Evolutionary conservation across 2,113 vertebrate species (phyloP).

Genomic region (Hipposideros armiger): DNA sequence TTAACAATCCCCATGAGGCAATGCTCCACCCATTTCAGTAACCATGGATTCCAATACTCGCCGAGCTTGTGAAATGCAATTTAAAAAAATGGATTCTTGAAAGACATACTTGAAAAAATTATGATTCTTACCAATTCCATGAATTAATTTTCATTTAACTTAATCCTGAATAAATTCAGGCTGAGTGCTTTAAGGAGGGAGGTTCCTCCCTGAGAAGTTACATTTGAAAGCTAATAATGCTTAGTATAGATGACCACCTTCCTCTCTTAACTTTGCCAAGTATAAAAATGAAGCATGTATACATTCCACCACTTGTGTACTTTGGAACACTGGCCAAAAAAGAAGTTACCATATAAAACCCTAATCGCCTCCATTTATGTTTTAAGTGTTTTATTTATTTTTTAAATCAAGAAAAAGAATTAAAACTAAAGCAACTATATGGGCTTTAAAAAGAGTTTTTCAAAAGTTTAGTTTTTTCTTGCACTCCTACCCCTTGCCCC

Average conservation of each 20-base stretch:
- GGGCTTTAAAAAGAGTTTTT: background rate
- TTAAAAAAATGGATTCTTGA: background rate
- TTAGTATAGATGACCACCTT: conserved; percentile 73
- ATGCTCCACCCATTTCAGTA: background rate
- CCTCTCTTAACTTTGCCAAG: conserved; percentile 46
- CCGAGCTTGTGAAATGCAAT: background rate
- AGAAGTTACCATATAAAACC: conserved; percentile 25
- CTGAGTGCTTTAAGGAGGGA: conserved; percentile 44
- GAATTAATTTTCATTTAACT: background rate
- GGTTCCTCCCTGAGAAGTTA: conserved; percentile 16
- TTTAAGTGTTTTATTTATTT: background rate
- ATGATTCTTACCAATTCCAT: background rate
- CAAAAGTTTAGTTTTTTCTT: background rate
- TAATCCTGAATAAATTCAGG: conserved; percentile 15
- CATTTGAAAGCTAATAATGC: background rate
- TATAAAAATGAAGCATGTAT: conserved; percentile 63
- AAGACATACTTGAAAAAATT: background rate
- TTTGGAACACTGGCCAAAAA: background rate
- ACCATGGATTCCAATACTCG: conserved; percentile 44
- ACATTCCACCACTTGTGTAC: conserved; percentile 39
- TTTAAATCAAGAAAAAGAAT: background rate
- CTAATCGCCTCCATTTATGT: background rate
- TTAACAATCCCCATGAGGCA: conserved; percentile 43
- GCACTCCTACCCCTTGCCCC: rapidly evolving
- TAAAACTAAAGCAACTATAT: background rate